Conservation (phyloP, 2,797 vertebrate species). For the Muscicapa comitata region DNA sequence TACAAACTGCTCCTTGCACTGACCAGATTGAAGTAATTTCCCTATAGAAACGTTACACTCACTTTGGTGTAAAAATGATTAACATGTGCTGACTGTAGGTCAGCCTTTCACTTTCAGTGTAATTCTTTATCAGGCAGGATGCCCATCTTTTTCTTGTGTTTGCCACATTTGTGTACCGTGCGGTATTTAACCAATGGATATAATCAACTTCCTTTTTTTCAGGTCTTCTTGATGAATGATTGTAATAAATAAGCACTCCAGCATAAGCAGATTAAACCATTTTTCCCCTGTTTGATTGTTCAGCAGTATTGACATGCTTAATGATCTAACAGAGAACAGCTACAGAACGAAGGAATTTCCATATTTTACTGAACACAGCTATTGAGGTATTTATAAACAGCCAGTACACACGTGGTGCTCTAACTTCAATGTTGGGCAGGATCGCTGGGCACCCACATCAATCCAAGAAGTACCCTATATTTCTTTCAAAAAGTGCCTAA, state of each 20-base stretch:
- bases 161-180: constrained; percentile 27
- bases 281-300: constrained; percentile 64
- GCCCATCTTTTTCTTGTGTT: constrained; percentile 72
- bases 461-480: background rate
- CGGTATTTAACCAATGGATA: constrained; percentile 66
- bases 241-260: constrained; percentile 65
- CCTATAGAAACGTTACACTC: constrained; percentile 87
- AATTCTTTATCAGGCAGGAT: constrained; percentile 76
- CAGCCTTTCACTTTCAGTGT: constrained; percentile 77
- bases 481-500: constrained; percentile 54
- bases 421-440: background rate
- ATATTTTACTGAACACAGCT: constrained; percentile 56
- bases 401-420: background rate
- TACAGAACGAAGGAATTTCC: constrained; percentile 68
- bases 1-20: constrained; percentile 90
- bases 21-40: constrained; percentile 90
- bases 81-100: constrained; percentile 83
- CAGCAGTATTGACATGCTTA: constrained; percentile 70
- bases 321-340: constrained; percentile 70
- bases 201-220: constrained; percentile 44
- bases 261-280: constrained; percentile 67
- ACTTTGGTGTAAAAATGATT: constrained; percentile 90
- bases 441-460: constrained; percentile 20
- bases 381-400: constrained; percentile 55
- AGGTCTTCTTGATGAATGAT: constrained; percentile 65